Percentiles rank a stretch among this genome's conserved stretches.
These are phyloP conservation scores for Probaryconus sp. DNA, from an alignment of 1,140 invertebrate species.

Conservation along the genomic window DNA sequence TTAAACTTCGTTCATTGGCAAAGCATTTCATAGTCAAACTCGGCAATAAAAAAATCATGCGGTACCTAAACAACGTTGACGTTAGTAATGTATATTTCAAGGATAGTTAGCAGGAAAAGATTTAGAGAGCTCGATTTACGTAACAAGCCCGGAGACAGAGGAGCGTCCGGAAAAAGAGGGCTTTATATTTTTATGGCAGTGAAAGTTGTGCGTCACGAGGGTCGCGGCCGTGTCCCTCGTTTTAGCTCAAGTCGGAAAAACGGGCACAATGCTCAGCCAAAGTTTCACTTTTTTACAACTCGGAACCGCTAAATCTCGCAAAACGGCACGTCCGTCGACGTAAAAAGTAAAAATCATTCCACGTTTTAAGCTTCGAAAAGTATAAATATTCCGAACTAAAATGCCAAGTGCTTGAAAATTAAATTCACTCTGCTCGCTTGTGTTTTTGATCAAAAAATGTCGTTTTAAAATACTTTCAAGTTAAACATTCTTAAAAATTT, in stretches of 20 bases:
- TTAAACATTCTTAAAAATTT: too few species aligned
- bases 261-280: slow-evolving; percentile 63
- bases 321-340: slow-evolving; percentile 27
- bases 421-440: too few species aligned
- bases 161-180: slow-evolving; percentile 50
- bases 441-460: too few species aligned
- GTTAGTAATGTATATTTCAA: slow-evolving; percentile 61
- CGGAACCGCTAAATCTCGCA: slow-evolving; percentile 28
- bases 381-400: too few species aligned
- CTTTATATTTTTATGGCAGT: slow-evolving; percentile 77
- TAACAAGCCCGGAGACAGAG: slow-evolving; percentile 65
- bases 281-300: slow-evolving; percentile 73
- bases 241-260: slow-evolving; percentile 70
- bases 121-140: slow-evolving; percentile 74
- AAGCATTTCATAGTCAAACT: slow-evolving; percentile 43
- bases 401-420: too few species aligned
- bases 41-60: slow-evolving; percentile 48
- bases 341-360: slow-evolving; percentile 51
- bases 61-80: slow-evolving; percentile 27
- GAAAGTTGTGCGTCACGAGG: slow-evolving; percentile 72
- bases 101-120: slow-evolving; percentile 64
- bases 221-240: slow-evolving; percentile 68
- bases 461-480: too few species aligned
- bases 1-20: slow-evolving; percentile 19
- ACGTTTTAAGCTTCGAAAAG: background rate